Evolutionary conservation across 2,888 invertebrate species (phyloP).

Genomic region (Emmelina monodactyla): DNA sequence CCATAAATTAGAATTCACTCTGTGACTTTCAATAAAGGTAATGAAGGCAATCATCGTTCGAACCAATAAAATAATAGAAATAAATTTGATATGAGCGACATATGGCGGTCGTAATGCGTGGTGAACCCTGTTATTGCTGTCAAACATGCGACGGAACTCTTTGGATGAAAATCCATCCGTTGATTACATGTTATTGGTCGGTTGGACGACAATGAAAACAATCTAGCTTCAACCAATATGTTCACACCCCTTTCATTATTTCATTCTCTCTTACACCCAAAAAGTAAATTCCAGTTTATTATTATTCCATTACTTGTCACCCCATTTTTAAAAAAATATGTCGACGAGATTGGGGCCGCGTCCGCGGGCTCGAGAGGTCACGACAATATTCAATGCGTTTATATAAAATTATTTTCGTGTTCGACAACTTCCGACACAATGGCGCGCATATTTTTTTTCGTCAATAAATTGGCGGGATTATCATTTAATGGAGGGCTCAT

Average conservation of each 20-base stretch:
- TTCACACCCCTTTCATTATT: constrained; percentile 63
- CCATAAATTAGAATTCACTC: constrained; percentile 62
- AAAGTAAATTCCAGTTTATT: constrained; percentile 66
- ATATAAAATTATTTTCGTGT: constrained; percentile 67
- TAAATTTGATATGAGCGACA: constrained; percentile 67
- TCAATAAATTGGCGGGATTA: constrained; percentile 64
- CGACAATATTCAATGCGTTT: constrained; percentile 62
- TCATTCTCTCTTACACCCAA: constrained; percentile 60
- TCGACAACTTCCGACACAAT: constrained; percentile 62
- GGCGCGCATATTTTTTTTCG: constrained; percentile 53
- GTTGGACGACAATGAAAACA: constrained; percentile 53
- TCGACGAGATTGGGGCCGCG: constrained; percentile 41
- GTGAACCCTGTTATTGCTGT: constrained; percentile 63
- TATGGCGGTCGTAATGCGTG: constrained; percentile 59
- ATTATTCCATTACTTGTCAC: constrained; percentile 63
- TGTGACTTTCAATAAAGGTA: constrained; percentile 62
- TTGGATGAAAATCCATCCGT: constrained; percentile 44
- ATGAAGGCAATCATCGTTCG: constrained; percentile 59
- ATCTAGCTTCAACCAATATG: constrained; percentile 52
- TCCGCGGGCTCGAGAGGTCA: constrained; percentile 23
- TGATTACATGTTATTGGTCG: constrained; percentile 64
- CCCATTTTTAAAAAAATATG: constrained; percentile 62
- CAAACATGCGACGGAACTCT: constrained; percentile 65
- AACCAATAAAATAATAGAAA: constrained; percentile 66
- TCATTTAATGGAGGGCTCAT: constrained; percentile 67